These are phyloP conservation scores for Poecilia picta DNA, from an alignment of 2,797 vertebrate species.

Conservation along the genomic window DNA sequence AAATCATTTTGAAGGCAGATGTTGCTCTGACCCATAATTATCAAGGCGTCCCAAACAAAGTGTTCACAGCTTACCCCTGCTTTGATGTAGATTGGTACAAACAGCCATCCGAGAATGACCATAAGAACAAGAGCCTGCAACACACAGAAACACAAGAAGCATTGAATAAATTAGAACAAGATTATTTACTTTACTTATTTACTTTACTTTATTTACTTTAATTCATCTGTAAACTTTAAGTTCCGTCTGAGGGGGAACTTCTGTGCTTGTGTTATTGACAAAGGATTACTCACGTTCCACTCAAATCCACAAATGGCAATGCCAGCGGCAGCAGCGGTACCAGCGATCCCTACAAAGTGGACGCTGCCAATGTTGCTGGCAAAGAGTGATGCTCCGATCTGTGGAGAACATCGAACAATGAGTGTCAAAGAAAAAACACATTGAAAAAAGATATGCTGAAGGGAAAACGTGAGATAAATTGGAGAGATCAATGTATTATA, in stretches of 20 bases:
- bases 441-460: background rate
- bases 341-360: conserved; percentile 95
- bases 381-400: conserved; percentile 97
- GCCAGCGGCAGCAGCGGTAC: conserved; percentile 87
- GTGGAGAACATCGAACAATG: conserved; percentile 26
- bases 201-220: background rate
- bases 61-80: conserved; percentile 82
- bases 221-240: background rate
- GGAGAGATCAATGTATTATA: background rate
- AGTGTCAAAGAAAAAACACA: background rate
- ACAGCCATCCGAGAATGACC: conserved; percentile 91
- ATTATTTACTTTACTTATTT: background rate
- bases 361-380: conserved; percentile 97
- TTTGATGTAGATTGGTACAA: conserved; percentile 96
- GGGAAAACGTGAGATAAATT: background rate
- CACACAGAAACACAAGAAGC: conserved; percentile 24
- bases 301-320: conserved; percentile 92
- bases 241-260: background rate
- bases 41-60: no score
- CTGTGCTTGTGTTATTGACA: background rate
- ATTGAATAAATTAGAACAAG: background rate
- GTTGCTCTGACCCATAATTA: background rate
- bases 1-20: background rate
- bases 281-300: conserved; percentile 89
- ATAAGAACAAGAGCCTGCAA: conserved; percentile 90